Evolutionary conservation across 2,888 invertebrate species (phyloP).

Genomic region (Conops quadrifasciatus): DNA sequence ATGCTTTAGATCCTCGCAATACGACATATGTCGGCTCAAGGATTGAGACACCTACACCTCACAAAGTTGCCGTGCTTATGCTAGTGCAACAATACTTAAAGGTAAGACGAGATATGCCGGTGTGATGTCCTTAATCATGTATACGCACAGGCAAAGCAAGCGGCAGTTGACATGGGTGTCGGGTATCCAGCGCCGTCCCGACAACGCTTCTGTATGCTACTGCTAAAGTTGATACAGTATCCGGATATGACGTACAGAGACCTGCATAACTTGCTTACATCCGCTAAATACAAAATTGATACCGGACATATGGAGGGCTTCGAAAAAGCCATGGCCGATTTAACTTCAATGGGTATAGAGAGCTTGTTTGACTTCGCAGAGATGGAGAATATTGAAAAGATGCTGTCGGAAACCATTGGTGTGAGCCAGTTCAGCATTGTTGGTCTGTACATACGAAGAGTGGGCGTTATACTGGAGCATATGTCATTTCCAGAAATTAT

Average conservation of each 20-base stretch:
- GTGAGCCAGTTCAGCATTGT: conserved; percentile 64
- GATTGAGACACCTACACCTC: conserved; percentile 72
- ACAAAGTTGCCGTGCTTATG: conserved; percentile 80
- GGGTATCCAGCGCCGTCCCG: conserved; percentile 70
- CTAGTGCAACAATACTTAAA: conserved; percentile 79
- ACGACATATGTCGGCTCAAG: conserved; percentile 59
- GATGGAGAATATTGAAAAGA: conserved; percentile 70
- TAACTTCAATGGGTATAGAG: conserved; percentile 68
- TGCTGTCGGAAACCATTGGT: conserved; percentile 67
- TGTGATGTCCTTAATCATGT: conserved; percentile 1
- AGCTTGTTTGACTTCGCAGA: conserved; percentile 74
- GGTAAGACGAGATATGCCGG: conserved; percentile 59
- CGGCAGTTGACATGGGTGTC: conserved; percentile 54
- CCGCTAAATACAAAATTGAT: conserved; percentile 58
- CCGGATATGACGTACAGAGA: conserved; percentile 80
- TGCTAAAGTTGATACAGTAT: conserved; percentile 80
- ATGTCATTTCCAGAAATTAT: conserved; percentile 85
- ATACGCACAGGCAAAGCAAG: conserved; percentile 55
- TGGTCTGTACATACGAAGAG: conserved; percentile 84
- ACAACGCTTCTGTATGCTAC: conserved; percentile 81
- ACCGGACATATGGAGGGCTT: conserved; percentile 65
- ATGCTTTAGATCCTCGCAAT: conserved; percentile 57
- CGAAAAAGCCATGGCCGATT: conserved; percentile 69
- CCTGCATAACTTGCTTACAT: conserved; percentile 71
- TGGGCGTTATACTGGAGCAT: conserved; percentile 83